Evolutionary conservation across 1,140 invertebrate genomes (phyloP).

Genomic region (Aphaenogaster ashmeadi): DNA sequence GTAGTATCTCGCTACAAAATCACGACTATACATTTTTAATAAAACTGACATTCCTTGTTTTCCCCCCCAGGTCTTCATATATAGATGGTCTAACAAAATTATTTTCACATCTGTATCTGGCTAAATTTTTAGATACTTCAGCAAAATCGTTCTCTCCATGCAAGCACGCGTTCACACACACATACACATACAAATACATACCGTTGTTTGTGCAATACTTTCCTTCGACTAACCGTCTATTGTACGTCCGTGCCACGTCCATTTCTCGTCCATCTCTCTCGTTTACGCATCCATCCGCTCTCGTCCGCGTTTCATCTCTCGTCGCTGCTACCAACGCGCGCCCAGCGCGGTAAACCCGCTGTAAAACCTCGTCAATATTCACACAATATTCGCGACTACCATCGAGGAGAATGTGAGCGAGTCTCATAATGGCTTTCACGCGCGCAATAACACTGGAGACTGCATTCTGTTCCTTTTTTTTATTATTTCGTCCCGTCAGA

Average conservation of each 20-base stretch:
- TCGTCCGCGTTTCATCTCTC: constrained; percentile 63
- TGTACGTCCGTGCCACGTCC: constrained; percentile 42
- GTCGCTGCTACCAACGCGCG: background rate
- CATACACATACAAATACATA: background rate
- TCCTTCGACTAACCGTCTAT: constrained; percentile 54
- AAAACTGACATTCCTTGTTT: no score
- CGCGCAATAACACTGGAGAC: constrained; percentile 20
- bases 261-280: constrained; percentile 15
- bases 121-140: no score
- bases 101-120: no score
- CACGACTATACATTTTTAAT: no score
- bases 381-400: background rate
- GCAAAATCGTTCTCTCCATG: background rate
- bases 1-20: no score
- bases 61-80: no score
- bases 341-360: background rate
- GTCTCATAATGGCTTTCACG: background rate
- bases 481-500: constrained; percentile 11
- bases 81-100: no score
- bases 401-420: constrained; percentile 8
- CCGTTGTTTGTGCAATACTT: constrained; percentile 38
- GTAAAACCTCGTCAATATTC: constrained; percentile 8
- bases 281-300: constrained; percentile 63
- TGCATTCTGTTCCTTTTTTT: constrained; percentile 20
- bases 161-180: constrained; percentile 47